Percentiles rank a stretch among this genome's conserved stretches.
Evolutionary conservation across 2,888 invertebrate species (phyloP).

Genomic region (Plusia festucae): DNA sequence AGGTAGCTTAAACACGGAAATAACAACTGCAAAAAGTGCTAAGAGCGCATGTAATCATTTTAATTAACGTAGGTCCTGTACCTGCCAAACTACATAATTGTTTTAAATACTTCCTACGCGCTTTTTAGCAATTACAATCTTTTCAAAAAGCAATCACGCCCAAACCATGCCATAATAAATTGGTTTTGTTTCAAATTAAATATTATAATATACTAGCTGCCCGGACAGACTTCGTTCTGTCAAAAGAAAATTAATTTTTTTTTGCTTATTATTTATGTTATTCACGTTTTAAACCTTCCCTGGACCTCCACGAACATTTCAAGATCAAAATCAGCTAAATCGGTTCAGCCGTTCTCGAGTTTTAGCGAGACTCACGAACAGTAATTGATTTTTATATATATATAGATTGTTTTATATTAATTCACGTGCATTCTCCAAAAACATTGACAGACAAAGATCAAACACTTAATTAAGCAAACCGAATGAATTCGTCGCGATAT

Average conservation of each 20-base stretch:
- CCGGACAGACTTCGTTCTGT: no score
- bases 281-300: no score
- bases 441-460: conserved; percentile 22
- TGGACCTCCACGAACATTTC: no score
- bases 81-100: not conserved
- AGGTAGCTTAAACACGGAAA: not conserved
- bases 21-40: not conserved
- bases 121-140: conserved; percentile 17
- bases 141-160: not conserved
- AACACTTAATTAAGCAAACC: conserved; percentile 20
- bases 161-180: not conserved
- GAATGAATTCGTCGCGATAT: conserved; percentile 38
- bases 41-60: not conserved
- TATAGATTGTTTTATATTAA: not conserved
- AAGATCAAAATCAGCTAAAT: no score
- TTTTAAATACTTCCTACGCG: not conserved
- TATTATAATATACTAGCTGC: no score
- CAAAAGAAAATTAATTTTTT: no score
- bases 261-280: no score
- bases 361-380: no score
- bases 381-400: no score
- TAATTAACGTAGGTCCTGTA: no score
- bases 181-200: not conserved
- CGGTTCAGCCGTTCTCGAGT: no score
- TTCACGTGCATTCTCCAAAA: not conserved